phyloP scores from a whole-genome alignment of 2,797 vertebrate species.

The Danio aesculapii region DNA sequence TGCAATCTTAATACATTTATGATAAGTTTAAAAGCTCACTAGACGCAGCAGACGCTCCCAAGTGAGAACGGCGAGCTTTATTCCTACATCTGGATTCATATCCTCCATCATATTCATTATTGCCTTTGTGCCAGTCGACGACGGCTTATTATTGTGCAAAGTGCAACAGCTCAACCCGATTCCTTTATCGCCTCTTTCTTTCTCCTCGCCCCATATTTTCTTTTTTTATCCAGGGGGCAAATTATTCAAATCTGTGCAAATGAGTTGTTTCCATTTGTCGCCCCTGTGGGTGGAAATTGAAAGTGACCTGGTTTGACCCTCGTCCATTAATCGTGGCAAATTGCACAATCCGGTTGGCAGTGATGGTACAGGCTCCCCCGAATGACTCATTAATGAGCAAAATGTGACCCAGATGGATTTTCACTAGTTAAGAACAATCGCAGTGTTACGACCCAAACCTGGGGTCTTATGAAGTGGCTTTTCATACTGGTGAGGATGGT shows the following conservation, averaged over 20 bases:
- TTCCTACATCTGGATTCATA: constrained; percentile 98
- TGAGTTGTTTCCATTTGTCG: constrained; percentile 98
- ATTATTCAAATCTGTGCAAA: constrained; percentile 99
- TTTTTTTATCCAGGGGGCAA: constrained; percentile 75
- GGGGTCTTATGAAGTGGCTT: constrained; percentile 84
- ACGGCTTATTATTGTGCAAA: constrained; percentile 82
- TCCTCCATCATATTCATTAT: constrained; percentile 92
- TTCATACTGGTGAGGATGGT: constrained; percentile 76
- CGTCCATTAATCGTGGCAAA: constrained; percentile 97
- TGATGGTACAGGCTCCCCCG: constrained; percentile 82
- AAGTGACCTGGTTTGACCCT: constrained; percentile 95
- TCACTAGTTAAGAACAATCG: constrained; percentile 88
- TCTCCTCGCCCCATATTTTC: constrained; percentile 50
- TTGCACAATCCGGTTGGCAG: constrained; percentile 90
- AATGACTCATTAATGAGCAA: constrained; percentile 91
- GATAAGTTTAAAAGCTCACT: constrained; percentile 99
- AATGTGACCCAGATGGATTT: constrained; percentile 86
- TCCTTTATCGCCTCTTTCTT: constrained; percentile 61
- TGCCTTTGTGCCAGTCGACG: constrained; percentile 82
- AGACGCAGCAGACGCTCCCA: constrained; percentile 89
- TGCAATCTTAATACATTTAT: constrained; percentile 99
- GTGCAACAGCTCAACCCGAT: constrained; percentile 74
- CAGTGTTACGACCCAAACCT: constrained; percentile 86
- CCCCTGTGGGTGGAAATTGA: constrained; percentile 97
- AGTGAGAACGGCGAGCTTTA: constrained; percentile 84